These are phyloP conservation scores for Forbesichthys papilliferus DNA, from an alignment of 2,113 vertebrate genomes.

Conservation along the genomic window DNA sequence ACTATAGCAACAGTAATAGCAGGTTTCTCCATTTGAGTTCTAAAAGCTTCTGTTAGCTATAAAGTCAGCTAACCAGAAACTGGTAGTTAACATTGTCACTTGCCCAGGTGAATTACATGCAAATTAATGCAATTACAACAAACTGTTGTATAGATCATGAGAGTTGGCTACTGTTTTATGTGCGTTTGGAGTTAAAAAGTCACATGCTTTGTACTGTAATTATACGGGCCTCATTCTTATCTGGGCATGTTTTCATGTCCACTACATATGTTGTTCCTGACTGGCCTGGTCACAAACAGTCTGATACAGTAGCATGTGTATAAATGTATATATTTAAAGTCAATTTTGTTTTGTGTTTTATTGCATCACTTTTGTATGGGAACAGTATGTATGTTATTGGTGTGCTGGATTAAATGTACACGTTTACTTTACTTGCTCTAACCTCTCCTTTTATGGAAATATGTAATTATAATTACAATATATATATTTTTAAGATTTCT, in stretches of 20 bases:
- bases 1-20: not conserved
- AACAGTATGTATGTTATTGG: slow-evolving; percentile 28
- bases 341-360: slow-evolving; percentile 61
- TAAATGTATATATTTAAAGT: slow-evolving; percentile 79
- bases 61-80: not conserved
- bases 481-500: not conserved
- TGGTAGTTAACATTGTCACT: not conserved
- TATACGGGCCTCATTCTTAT: not conserved
- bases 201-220: slow-evolving; percentile 31
- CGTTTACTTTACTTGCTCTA: slow-evolving; percentile 21
- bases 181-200: slow-evolving; percentile 28
- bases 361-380: slow-evolving; percentile 51
- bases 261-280: slow-evolving; percentile 38
- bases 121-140: slow-evolving; percentile 11
- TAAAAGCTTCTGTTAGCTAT: not conserved
- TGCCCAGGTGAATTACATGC: slow-evolving; percentile 19
- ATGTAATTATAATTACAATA: not conserved
- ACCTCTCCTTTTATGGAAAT: slow-evolving; percentile 28
- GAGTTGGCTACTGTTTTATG: not conserved
- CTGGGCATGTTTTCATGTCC: slow-evolving; percentile 14
- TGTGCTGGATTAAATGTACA: slow-evolving; percentile 55
- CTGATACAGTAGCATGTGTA: slow-evolving; percentile 67
- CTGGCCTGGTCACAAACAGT: slow-evolving; percentile 39
- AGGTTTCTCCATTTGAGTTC: not conserved
- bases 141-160: not conserved